These are phyloP conservation scores for Meloe dianella DNA, from an alignment of 2,888 invertebrate genomes.

Conservation along the genomic window DNA sequence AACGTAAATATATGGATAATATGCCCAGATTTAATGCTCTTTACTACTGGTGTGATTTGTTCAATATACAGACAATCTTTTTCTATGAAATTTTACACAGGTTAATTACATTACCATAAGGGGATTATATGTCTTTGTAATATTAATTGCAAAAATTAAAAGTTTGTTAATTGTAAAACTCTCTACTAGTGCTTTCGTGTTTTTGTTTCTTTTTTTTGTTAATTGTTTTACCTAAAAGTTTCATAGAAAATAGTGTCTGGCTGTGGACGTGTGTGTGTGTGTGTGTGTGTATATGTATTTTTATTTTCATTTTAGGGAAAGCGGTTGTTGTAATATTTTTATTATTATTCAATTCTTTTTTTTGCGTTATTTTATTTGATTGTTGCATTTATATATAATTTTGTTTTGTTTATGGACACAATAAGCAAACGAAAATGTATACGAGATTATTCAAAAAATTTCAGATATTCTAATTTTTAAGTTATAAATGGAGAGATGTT, in stretches of 20 bases:
- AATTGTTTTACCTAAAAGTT: no score
- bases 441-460: slow-evolving; percentile 9
- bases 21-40: background rate
- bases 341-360: background rate
- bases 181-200: background rate
- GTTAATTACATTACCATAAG: no score
- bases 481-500: slow-evolving; percentile 8
- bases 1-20: background rate
- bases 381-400: background rate
- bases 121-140: no score
- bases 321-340: slow-evolving; percentile 4
- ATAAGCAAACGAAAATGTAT: slow-evolving; percentile 3
- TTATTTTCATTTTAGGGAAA: background rate
- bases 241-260: background rate
- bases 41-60: background rate
- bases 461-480: slow-evolving; percentile 12
- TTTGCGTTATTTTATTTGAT: slow-evolving; percentile 7
- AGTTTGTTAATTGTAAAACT: background rate
- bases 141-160: no score
- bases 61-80: background rate
- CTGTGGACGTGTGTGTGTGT: no score
- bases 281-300: no score
- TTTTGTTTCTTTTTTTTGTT: background rate
- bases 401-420: background rate
- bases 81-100: background rate